These are phyloP conservation scores for Pristionchus mayeri DNA, from an alignment of 2,888 invertebrate genomes.

Conservation along the genomic window DNA sequence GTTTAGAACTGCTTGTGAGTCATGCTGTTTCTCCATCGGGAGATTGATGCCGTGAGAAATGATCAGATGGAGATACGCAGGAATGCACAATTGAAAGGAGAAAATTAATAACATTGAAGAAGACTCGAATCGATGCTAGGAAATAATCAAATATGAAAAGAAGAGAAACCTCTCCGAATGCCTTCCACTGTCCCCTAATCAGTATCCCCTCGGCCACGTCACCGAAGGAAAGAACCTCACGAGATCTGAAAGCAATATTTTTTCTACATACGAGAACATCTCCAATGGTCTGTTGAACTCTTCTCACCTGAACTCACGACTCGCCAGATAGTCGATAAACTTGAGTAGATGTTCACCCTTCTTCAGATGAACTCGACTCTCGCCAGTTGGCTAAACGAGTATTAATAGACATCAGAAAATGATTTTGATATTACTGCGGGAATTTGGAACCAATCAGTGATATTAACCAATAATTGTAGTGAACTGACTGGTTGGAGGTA, in stretches of 20 bases:
- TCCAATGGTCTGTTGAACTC: background rate
- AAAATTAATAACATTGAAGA: background rate
- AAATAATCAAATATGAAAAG: background rate
- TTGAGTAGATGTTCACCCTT: background rate
- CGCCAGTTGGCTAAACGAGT: background rate
- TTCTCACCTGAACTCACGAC: slow-evolving; percentile 3
- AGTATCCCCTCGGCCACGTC: background rate
- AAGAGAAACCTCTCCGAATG: background rate
- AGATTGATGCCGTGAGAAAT: background rate
- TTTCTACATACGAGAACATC: background rate
- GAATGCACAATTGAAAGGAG: background rate
- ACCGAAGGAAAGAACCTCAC: background rate
- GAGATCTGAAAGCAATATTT: background rate
- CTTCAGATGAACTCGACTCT: background rate
- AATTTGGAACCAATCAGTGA: no score
- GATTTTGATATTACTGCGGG: background rate
- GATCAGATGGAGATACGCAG: background rate
- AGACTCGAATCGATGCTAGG: background rate
- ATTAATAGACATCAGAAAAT: no score
- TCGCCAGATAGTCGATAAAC: background rate
- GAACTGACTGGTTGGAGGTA: background rate
- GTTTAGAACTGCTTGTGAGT: background rate
- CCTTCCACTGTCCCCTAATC: slow-evolving; percentile 9
- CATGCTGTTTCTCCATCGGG: background rate
- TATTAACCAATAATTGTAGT: no score